phyloP scores from a whole-genome alignment of 2,888 invertebrate genomes.

The Heteromyza rotundicornis region DNA sequence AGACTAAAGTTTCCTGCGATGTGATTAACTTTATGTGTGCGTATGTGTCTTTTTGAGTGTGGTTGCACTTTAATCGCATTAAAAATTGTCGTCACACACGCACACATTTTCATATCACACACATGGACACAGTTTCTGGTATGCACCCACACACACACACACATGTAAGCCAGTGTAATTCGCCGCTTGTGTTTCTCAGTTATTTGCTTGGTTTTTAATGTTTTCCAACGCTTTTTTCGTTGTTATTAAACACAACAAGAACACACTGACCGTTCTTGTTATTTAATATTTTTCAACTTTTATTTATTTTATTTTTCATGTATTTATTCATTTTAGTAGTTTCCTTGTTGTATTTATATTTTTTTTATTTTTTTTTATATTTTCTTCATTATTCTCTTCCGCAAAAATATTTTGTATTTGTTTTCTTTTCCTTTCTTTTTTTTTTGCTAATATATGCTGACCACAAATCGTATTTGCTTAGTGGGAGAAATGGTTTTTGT shows the following conservation, averaged over 20 bases:
- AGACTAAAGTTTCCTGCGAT: too few relatives aligned
- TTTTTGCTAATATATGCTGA: neutral
- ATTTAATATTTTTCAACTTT: too few relatives aligned
- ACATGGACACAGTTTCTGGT: neutral
- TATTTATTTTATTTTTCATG: too few relatives aligned
- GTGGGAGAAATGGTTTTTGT: constrained; percentile 7
- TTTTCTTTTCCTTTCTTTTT: neutral
- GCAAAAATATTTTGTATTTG: neutral
- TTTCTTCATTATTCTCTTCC: neutral
- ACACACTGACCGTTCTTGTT: too few relatives aligned
- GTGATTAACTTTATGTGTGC: too few relatives aligned
- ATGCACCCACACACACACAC: neutral
- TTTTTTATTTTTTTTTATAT: neutral
- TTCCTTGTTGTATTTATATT: neutral
- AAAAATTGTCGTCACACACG: constrained; percentile 38
- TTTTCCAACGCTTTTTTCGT: too few relatives aligned
- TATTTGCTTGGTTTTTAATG: too few relatives aligned
- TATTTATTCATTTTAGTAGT: too few relatives aligned
- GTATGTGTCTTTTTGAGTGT: constrained; percentile 29
- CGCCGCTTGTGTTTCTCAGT: too few relatives aligned
- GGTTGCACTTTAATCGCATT: constrained; percentile 54
- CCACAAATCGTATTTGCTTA: neutral
- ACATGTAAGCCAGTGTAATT: too few relatives aligned
- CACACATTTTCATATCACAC: neutral
- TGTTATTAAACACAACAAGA: too few relatives aligned